Evolutionary conservation across 2,888 invertebrate species (phyloP).

Genomic region (Penaeus monodon): DNA sequence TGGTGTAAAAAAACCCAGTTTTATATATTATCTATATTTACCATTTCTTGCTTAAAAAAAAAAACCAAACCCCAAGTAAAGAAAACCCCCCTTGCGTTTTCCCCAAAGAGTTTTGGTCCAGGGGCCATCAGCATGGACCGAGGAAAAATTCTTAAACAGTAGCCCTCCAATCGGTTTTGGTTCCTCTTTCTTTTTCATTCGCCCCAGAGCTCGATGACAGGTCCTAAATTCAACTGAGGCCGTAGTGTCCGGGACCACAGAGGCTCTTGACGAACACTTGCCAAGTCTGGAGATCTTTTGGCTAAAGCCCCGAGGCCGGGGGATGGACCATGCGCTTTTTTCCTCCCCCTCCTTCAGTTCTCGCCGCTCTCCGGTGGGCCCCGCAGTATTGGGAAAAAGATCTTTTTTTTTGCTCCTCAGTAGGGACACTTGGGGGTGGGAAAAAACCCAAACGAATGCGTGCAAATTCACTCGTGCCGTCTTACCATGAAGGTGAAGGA

Average conservation of each 20-base stretch:
- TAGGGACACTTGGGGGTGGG: conserved; percentile 7
- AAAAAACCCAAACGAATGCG: neutral
- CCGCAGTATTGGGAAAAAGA: conserved; percentile 34
- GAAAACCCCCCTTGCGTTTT: too few relatives aligned
- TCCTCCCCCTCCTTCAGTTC: conserved; percentile 7
- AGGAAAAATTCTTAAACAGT: conserved; percentile 2
- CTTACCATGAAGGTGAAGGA: conserved; percentile 6
- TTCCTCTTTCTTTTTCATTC: neutral
- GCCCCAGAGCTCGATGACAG: neutral
- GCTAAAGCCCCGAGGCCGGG: neutral
- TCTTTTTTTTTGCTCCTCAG: conserved; percentile 29
- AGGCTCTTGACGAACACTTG: neutral
- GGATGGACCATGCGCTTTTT: conserved; percentile 22
- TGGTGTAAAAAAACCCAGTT: too few relatives aligned
- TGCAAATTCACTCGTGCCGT: conserved; percentile 8
- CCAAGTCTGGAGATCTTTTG: neutral
- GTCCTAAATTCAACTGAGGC: neutral
- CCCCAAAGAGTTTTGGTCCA: too few relatives aligned
- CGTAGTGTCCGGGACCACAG: neutral
- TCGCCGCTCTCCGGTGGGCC: neutral
- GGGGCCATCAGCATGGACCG: neutral
- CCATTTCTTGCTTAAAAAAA: too few relatives aligned
- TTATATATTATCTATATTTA: too few relatives aligned
- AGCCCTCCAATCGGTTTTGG: conserved; percentile 23
- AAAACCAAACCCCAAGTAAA: too few relatives aligned